A percentile compares a stretch with the other conserved stretches of the same genome.
Evolutionary conservation across 2,888 invertebrate genomes (phyloP).

Genomic region (Caenorhabditis angaria): DNA sequence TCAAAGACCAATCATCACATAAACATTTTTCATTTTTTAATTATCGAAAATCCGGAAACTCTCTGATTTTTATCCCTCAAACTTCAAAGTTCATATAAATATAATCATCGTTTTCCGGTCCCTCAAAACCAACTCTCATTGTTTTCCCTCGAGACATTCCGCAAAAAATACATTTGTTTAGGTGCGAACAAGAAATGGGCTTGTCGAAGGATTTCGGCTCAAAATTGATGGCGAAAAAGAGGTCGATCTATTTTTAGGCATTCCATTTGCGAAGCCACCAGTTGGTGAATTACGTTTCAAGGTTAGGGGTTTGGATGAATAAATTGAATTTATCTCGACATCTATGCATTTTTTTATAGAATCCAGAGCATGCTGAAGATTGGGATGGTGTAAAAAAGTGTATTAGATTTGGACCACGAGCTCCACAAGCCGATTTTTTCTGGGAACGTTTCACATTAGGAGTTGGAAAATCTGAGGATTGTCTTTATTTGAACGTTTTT

Average conservation of each 20-base stretch:
- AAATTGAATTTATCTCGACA: neutral
- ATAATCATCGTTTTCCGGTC: neutral
- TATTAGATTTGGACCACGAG: conserved; percentile 48
- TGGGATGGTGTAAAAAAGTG: conserved; percentile 57
- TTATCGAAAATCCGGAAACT: too few species aligned
- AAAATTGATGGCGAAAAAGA: conserved; percentile 48
- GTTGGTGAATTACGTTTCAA: conserved; percentile 63
- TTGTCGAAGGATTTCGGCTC: conserved; percentile 53
- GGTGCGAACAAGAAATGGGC: conserved; percentile 52
- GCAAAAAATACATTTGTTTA: conserved; percentile 16
- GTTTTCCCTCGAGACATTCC: neutral
- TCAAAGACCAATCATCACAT: too few species aligned
- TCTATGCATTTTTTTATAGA: conserved; percentile 26
- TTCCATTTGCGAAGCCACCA: conserved; percentile 68
- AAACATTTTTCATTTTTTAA: too few species aligned
- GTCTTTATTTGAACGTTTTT: conserved; percentile 65
- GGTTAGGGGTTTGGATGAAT: conserved; percentile 20
- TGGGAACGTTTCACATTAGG: conserved; percentile 51
- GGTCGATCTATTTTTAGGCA: conserved; percentile 60
- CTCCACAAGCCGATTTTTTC: conserved; percentile 63
- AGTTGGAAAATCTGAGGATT: conserved; percentile 64
- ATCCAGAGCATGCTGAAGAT: conserved; percentile 56
- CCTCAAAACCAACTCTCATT: neutral
- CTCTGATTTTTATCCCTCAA: too few species aligned
- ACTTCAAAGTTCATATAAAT: too few species aligned